Conservation (phyloP, 2,888 invertebrate genomes). For the Eilema depressum region DNA sequence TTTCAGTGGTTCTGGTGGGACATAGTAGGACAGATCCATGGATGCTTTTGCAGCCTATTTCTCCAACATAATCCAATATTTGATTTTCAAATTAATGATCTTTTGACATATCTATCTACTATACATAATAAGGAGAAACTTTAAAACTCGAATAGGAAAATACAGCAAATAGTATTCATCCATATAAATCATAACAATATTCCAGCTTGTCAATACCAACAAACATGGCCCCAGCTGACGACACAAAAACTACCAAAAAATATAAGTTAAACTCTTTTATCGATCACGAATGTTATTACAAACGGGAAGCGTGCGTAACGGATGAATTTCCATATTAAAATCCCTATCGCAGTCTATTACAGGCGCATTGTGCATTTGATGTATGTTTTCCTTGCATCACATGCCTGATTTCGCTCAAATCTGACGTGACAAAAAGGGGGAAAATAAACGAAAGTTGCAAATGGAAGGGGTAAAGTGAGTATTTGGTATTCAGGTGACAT, state of each 20-base stretch:
- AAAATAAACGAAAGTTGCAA: constrained; percentile 28
- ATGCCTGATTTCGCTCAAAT: constrained; percentile 58
- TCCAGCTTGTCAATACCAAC: constrained; percentile 10
- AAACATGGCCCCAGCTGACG: neutral
- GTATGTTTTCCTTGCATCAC: constrained; percentile 81
- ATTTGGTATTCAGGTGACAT: constrained; percentile 70
- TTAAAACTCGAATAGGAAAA: neutral
- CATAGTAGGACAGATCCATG: too few relatives aligned
- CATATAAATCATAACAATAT: neutral
- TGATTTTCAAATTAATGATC: too few relatives aligned
- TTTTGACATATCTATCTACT: too few relatives aligned
- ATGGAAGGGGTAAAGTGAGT: constrained; percentile 59
- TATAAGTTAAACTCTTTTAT: constrained; percentile 56
- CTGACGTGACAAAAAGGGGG: constrained; percentile 63
- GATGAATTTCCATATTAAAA: constrained; percentile 78
- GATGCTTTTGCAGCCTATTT: too few relatives aligned
- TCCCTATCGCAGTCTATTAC: constrained; percentile 75
- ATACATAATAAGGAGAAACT: too few relatives aligned
- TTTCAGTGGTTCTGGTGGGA: too few relatives aligned
- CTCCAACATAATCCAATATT: too few relatives aligned
- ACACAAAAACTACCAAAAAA: constrained; percentile 22
- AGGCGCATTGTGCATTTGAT: constrained; percentile 77
- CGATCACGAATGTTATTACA: constrained; percentile 73
- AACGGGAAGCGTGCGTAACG: constrained; percentile 71
- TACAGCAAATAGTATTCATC: neutral